phyloP scores from a whole-genome alignment of 30 jellyfish, hydroid and myxozoan species.

The Aurelia coerulea region DNA sequence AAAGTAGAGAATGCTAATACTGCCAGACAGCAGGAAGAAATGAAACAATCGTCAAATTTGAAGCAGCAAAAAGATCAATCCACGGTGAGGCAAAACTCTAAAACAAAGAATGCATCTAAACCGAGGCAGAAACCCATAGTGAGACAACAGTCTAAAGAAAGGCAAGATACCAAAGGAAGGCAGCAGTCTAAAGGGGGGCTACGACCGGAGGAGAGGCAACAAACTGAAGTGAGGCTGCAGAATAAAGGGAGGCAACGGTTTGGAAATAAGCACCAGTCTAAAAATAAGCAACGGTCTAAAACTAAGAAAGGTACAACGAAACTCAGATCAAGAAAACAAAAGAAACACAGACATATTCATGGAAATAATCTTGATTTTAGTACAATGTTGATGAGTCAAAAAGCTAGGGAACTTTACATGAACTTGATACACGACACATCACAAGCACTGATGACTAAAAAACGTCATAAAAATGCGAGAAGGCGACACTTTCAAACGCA shows the following conservation, averaged over 20 bases:
- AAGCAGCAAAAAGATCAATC: too few species aligned
- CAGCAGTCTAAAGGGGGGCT: too few species aligned
- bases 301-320: neutral
- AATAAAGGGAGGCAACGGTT: neutral
- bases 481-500: constrained; percentile 8
- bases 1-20: too few species aligned
- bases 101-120: neutral
- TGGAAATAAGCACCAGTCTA: neutral
- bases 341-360: neutral
- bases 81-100: too few species aligned
- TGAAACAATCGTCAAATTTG: too few species aligned
- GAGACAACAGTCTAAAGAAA: neutral
- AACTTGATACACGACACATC: constrained; percentile 65
- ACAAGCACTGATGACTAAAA: constrained; percentile 42
- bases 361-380: constrained; percentile 14
- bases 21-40: too few species aligned
- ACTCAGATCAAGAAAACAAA: neutral
- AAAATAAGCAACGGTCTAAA: neutral
- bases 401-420: constrained; percentile 70
- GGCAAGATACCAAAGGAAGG: too few species aligned
- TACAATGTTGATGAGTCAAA: constrained; percentile 47
- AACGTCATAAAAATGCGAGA: constrained; percentile 22
- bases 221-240: neutral
- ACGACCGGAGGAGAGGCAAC: too few species aligned
- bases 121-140: neutral